Percentiles rank a stretch among this genome's conserved stretches.
These are phyloP conservation scores for Mastigias papua DNA, from an alignment of 30 jellyfish, hydroid and myxozoan genomes.

Conservation along the genomic window DNA sequence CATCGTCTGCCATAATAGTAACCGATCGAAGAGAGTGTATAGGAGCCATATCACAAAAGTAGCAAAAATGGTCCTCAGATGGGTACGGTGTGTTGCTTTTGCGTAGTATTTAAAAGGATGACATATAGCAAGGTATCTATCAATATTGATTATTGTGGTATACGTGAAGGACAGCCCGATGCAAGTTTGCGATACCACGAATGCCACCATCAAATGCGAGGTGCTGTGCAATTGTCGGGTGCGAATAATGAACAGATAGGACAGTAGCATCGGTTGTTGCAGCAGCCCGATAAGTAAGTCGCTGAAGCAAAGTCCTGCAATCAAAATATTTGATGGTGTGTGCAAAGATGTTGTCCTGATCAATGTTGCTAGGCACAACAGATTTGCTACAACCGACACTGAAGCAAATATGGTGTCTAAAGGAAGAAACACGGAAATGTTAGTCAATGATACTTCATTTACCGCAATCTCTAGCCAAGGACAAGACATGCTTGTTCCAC, in stretches of 20 bases:
- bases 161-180: slow-evolving; percentile 53
- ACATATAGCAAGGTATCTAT: slow-evolving; percentile 56
- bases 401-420: slow-evolving; percentile 15
- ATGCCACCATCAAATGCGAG: neutral
- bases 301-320: slow-evolving; percentile 51
- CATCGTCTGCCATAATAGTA: neutral
- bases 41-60: neutral
- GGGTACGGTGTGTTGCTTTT: slow-evolving; percentile 17
- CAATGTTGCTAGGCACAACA: slow-evolving; percentile 32
- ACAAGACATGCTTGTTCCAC: slow-evolving; percentile 11
- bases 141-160: slow-evolving; percentile 43
- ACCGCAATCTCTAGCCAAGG: neutral
- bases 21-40: neutral
- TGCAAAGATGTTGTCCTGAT: slow-evolving; percentile 41
- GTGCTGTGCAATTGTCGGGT: neutral
- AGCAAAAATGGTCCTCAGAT: neutral
- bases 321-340: slow-evolving; percentile 40
- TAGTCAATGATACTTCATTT: neutral
- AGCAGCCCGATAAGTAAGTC: slow-evolving; percentile 43
- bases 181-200: neutral
- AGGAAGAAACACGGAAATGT: neutral
- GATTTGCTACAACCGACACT: slow-evolving; percentile 10
- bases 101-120: slow-evolving; percentile 25
- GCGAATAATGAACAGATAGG: slow-evolving; percentile 2
- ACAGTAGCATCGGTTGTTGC: slow-evolving; percentile 26